These are phyloP conservation scores for Drosophila barbarae DNA, from an alignment of 2,888 invertebrate species.

Conservation along the genomic window DNA sequence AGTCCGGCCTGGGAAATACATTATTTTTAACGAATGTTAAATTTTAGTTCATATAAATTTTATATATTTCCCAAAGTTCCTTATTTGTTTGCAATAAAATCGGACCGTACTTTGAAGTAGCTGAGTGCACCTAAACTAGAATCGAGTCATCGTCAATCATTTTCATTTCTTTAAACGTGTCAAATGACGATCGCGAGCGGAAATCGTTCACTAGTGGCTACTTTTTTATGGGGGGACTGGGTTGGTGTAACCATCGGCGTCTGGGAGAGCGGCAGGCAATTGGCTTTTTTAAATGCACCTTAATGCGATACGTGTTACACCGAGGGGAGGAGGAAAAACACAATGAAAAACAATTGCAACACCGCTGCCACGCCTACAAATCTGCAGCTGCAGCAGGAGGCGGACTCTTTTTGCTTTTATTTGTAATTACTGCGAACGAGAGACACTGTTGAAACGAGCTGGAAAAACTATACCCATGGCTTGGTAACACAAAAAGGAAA, in stretches of 20 bases:
- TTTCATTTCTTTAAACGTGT: conserved; percentile 67
- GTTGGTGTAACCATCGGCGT: conserved; percentile 1
- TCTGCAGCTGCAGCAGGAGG: conserved; percentile 19
- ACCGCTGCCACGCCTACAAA: conserved; percentile 29
- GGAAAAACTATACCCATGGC: conserved; percentile 24
- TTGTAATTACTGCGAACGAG: conserved; percentile 40
- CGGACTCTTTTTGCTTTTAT: conserved; percentile 2
- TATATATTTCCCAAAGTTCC: too few relatives aligned
- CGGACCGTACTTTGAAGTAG: background rate
- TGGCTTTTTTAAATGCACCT: conserved; percentile 43
- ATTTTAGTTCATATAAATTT: too few relatives aligned
- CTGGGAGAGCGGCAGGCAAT: conserved; percentile 17
- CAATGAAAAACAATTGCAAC: conserved; percentile 39
- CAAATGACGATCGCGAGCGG: conserved; percentile 63
- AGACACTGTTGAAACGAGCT: conserved; percentile 19
- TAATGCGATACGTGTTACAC: conserved; percentile 44
- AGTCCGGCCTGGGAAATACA: too few relatives aligned
- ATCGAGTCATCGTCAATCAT: conserved; percentile 55
- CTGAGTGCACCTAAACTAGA: conserved; percentile 6
- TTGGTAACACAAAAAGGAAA: conserved; percentile 38
- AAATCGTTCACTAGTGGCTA: conserved; percentile 51
- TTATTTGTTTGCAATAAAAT: background rate
- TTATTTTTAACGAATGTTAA: too few relatives aligned
- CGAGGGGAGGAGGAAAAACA: background rate
- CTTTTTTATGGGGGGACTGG: conserved; percentile 47